A percentile compares a stretch with the other conserved stretches of the same genome.
These are phyloP conservation scores for Cloeon dipterum DNA, from an alignment of 2,888 invertebrate genomes.

Conservation along the genomic window DNA sequence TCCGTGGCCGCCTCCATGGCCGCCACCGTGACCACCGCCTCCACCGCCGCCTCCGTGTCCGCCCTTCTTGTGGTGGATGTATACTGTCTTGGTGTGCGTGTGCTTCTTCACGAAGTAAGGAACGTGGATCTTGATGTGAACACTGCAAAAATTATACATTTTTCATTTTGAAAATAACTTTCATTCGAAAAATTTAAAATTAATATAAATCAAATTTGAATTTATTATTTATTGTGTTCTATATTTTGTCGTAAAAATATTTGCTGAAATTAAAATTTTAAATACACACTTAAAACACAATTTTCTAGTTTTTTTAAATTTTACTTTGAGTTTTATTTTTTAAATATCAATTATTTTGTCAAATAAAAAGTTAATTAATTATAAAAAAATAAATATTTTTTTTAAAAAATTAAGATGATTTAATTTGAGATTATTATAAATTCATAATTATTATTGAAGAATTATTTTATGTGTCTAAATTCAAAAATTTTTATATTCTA, in stretches of 20 bases:
- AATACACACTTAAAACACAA: no score
- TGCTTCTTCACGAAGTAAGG: constrained; percentile 34
- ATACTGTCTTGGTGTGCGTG: constrained; percentile 32
- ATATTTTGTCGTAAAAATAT: no score
- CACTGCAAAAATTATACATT: constrained; percentile 22
- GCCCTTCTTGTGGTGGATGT: constrained; percentile 23
- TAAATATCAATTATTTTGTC: no score
- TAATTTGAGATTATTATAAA: no score
- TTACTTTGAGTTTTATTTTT: no score
- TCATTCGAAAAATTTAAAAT: neutral
- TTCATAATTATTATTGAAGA: no score
- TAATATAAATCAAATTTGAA: neutral
- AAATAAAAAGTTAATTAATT: neutral
- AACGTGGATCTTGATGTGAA: constrained; percentile 30
- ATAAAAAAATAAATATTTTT: neutral
- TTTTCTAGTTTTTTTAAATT: no score
- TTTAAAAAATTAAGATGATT: constrained; percentile 3
- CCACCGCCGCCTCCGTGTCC: constrained; percentile 7
- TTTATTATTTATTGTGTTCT: no score
- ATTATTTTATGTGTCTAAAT: no score
- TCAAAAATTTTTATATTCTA: no score
- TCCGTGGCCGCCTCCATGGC: constrained; percentile 2
- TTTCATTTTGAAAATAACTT: no score
- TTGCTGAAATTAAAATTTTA: no score
- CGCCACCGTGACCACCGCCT: constrained; percentile 4